Evolutionary conservation across 2,888 invertebrate species (phyloP).

Genomic region (Malacosoma neustria): DNA sequence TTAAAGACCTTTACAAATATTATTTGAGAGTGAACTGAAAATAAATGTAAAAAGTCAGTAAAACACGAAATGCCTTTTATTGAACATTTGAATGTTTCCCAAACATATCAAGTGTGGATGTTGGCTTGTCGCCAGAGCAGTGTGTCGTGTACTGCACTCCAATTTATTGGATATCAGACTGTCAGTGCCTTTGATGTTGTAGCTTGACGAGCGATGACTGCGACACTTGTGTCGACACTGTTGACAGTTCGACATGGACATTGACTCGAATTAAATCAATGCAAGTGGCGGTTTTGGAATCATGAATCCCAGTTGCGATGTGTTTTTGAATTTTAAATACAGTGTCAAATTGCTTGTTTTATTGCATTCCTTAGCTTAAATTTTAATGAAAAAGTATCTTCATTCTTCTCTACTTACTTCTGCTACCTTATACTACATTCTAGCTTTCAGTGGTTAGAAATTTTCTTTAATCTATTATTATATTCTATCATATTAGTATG

Average conservation of each 20-base stretch:
- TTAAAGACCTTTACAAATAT: no score
- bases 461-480: no score
- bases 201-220: slow-evolving; percentile 5
- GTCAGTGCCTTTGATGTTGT: slow-evolving; percentile 31
- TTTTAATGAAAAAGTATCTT: no score
- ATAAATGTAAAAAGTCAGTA: background rate
- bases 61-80: background rate
- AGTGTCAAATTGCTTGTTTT: no score
- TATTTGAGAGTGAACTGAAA: no score
- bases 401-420: no score
- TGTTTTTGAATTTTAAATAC: background rate
- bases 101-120: slow-evolving; percentile 2
- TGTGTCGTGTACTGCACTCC: slow-evolving; percentile 19
- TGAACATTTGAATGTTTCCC: background rate
- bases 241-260: background rate
- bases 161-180: slow-evolving; percentile 35
- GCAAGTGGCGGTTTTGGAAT: background rate
- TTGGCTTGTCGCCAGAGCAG: slow-evolving; percentile 6
- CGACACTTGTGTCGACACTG: background rate
- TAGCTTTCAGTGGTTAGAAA: no score
- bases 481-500: no score
- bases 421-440: no score
- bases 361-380: no score
- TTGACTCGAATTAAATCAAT: background rate
- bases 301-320: background rate